Evolutionary conservation across 2,113 vertebrate genomes (phyloP).

Genomic region (Xenopus tropicalis): UCB_Xtro_10.0 CM004447.2:140543001-140543500

Average conservation of each 20-base stretch:
- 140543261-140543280: slow-evolving; percentile 3
- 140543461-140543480: slow-evolving; percentile 21
- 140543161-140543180: not conserved
- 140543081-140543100: not conserved
- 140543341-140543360: not conserved
- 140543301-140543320: not conserved
- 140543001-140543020: no score
- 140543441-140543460: slow-evolving; percentile 10
- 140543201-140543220: not conserved
- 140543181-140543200: not conserved
- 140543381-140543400: not conserved
- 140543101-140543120: not conserved
- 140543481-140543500: not conserved
- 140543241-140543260: not conserved
- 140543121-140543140: not conserved
- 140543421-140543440: not conserved
- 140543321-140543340: not conserved
- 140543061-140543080: no score
- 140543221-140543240: not conserved
- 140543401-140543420: not conserved
- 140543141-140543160: not conserved
- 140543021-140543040: no score
- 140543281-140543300: not conserved
- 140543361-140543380: not conserved
- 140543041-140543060: no score